phyloP scores from a whole-genome alignment of 2,113 vertebrate genomes.

The Cynoglossus semilaevis region DNA sequence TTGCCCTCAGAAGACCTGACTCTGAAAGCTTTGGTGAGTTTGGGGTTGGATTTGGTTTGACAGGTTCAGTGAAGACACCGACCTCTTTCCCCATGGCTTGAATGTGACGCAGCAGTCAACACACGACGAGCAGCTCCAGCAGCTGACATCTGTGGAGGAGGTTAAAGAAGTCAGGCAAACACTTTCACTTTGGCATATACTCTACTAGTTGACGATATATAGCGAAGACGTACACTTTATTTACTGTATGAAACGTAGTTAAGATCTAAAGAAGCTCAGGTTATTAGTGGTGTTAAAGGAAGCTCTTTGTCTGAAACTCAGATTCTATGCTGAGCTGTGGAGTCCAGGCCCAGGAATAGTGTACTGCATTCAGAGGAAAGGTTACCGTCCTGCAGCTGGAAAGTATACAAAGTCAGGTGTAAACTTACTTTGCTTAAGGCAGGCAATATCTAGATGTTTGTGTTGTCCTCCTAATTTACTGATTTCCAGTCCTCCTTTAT shows the following conservation, averaged over 20 bases:
- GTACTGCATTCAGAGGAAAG: neutral
- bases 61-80: constrained; percentile 14
- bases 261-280: too few relatives aligned
- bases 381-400: neutral
- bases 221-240: too few relatives aligned
- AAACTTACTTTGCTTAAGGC: constrained; percentile 48
- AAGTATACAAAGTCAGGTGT: neutral
- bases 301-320: neutral
- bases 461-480: constrained; percentile 11
- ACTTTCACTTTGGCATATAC: neutral
- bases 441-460: constrained; percentile 1
- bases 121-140: constrained; percentile 50
- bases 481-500: constrained; percentile 18
- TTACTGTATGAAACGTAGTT: too few relatives aligned
- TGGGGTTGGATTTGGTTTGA: neutral
- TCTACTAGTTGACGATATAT: neutral
- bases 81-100: constrained; percentile 67
- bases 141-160: constrained; percentile 65
- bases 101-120: constrained; percentile 69
- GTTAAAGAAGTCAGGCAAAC: neutral
- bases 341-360: constrained; percentile 11
- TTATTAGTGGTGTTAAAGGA: neutral
- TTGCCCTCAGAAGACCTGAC: neutral
- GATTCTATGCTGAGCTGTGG: neutral
- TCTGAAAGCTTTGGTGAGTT: neutral